Conservation (phyloP, 2,888 invertebrate species). For the Cyaniris semiargus region DNA sequence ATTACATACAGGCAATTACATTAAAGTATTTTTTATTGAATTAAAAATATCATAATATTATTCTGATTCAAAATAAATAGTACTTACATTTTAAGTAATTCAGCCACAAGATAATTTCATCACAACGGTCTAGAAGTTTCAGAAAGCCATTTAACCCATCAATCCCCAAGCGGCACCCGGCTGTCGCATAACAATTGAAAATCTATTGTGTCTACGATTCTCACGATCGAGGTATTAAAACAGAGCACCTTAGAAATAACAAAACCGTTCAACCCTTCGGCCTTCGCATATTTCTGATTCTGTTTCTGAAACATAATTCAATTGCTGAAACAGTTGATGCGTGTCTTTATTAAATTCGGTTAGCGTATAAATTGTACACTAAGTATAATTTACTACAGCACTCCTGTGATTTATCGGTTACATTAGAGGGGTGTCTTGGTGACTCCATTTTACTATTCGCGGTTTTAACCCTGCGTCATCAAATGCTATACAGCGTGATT, state of each 20-base stretch:
- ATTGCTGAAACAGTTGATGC: slow-evolving; percentile 74
- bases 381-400: slow-evolving; percentile 68
- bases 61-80: too few species aligned
- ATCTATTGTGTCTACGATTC: too few species aligned
- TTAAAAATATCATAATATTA: not conserved
- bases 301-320: slow-evolving; percentile 55
- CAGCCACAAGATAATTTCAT: not conserved
- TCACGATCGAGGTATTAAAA: too few species aligned
- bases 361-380: slow-evolving; percentile 73
- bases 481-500: slow-evolving; percentile 39
- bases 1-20: not conserved
- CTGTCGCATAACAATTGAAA: too few species aligned
- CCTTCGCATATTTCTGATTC: slow-evolving; percentile 41
- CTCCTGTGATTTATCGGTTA: slow-evolving; percentile 59
- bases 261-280: slow-evolving; percentile 61
- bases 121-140: not conserved
- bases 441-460: slow-evolving; percentile 58
- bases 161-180: too few species aligned
- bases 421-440: slow-evolving; percentile 56
- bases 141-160: not conserved
- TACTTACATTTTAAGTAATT: not conserved
- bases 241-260: slow-evolving; percentile 43
- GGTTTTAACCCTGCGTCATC: slow-evolving; percentile 46
- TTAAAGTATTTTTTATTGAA: not conserved
- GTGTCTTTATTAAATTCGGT: slow-evolving; percentile 72